phyloP scores from a whole-genome alignment of 2,113 vertebrate genomes.

The Capreolus pygargus region DNA sequence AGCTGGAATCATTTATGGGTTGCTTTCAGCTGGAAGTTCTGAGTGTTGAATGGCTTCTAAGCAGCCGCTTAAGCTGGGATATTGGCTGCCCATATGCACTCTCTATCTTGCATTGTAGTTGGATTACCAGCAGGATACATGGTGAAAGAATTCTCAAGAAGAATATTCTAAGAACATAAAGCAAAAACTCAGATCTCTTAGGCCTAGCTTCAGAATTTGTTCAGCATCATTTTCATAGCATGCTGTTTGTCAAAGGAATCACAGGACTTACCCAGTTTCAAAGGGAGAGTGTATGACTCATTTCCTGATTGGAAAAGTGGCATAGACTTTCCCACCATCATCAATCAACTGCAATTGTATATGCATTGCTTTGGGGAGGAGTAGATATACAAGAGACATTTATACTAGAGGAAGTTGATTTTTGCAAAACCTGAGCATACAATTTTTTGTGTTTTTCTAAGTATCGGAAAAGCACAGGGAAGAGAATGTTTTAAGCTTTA shows the following conservation, averaged over 20 bases:
- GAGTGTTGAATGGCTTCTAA: neutral
- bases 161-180: neutral
- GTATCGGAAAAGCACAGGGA: neutral
- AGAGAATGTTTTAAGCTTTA: neutral
- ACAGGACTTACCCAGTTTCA: neutral
- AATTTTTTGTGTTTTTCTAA: conserved; percentile 21
- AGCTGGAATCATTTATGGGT: neutral
- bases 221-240: neutral
- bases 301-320: neutral
- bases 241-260: neutral
- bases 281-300: neutral
- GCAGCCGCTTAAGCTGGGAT: neutral
- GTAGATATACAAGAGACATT: neutral
- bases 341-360: neutral
- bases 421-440: neutral
- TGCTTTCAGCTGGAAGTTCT: neutral
- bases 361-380: neutral
- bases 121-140: neutral
- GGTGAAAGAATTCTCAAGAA: neutral
- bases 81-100: neutral
- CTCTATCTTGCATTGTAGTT: neutral
- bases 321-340: neutral
- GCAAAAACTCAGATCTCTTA: neutral
- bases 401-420: neutral
- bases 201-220: neutral